Conservation (phyloP, 2,888 invertebrate genomes). For the Iphiclides podalirius region DNA sequence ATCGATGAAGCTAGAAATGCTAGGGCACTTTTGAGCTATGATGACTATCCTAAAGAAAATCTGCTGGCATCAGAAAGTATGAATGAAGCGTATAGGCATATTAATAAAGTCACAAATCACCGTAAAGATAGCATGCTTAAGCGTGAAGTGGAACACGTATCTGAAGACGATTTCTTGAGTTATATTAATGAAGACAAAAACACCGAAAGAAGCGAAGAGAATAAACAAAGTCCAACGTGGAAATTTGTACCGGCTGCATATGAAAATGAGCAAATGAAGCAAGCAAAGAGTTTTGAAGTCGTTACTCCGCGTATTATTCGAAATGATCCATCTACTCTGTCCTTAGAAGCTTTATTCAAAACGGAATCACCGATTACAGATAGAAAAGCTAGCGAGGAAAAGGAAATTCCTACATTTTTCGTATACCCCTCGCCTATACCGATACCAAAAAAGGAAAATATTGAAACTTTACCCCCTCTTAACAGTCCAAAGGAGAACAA, state of each 20-base stretch:
- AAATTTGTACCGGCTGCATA: conserved; percentile 74
- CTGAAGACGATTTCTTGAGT: conserved; percentile 58
- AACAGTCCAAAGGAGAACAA: conserved; percentile 46
- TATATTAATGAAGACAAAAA: conserved; percentile 65
- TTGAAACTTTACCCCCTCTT: conserved; percentile 44
- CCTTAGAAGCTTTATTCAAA: conserved; percentile 84
- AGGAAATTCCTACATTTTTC: conserved; percentile 59
- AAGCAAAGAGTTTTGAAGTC: conserved; percentile 56
- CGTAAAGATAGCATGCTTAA: conserved; percentile 33
- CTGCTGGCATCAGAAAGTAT: conserved; percentile 73
- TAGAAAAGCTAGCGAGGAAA: conserved; percentile 44
- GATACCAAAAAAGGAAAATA: conserved; percentile 51
- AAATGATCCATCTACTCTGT: conserved; percentile 82
- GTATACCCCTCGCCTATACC: conserved; percentile 68
- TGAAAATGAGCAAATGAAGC: conserved; percentile 56
- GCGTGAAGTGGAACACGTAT: conserved; percentile 46
- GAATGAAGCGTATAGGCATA: conserved; percentile 69
- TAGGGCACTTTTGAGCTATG: conserved; percentile 58
- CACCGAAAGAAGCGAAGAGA: conserved; percentile 44
- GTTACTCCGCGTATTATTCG: conserved; percentile 59
- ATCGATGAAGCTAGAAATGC: conserved; percentile 76
- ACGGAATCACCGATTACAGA: conserved; percentile 65
- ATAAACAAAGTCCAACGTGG: conserved; percentile 49
- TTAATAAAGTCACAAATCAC: conserved; percentile 45
- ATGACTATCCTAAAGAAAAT: conserved; percentile 65